These are phyloP conservation scores for Diadumene lineata DNA, from an alignment of 92 coral and sea anemone species.

Conservation along the genomic window DNA sequence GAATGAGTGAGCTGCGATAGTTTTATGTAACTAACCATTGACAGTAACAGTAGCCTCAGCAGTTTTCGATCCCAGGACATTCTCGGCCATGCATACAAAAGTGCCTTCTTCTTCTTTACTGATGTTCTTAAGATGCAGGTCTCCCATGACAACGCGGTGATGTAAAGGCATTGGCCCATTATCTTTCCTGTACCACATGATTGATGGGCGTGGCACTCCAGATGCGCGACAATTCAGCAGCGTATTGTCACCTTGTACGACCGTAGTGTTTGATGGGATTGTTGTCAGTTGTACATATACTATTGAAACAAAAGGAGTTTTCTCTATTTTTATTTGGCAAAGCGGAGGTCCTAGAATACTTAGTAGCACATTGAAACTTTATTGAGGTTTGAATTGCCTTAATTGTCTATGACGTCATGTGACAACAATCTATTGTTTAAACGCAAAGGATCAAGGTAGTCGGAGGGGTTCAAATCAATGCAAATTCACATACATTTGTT, in stretches of 20 bases:
- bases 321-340: too few relatives aligned
- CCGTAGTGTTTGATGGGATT: constrained; percentile 21
- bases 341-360: too few relatives aligned
- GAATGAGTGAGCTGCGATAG: not conserved
- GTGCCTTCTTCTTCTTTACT: constrained; percentile 31
- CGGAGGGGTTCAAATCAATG: too few relatives aligned
- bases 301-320: not conserved
- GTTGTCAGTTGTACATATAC: constrained; percentile 22
- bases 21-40: constrained; percentile 28
- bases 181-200: constrained; percentile 38
- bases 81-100: constrained; percentile 18
- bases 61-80: constrained; percentile 26
- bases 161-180: constrained; percentile 30
- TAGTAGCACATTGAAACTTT: too few relatives aligned
- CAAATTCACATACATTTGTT: too few relatives aligned
- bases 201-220: constrained; percentile 28
- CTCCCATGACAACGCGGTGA: constrained; percentile 24
- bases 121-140: constrained; percentile 13
- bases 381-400: too few relatives aligned
- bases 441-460: too few relatives aligned
- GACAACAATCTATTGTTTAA: too few relatives aligned
- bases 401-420: too few relatives aligned
- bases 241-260: constrained; percentile 12
- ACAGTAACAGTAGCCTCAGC: constrained; percentile 35
- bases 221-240: constrained; percentile 35